A percentile compares a stretch with the other conserved stretches of the same genome.
Conservation (phyloP, 2,888 invertebrate genomes). For the Amphipoea oculea region DNA sequence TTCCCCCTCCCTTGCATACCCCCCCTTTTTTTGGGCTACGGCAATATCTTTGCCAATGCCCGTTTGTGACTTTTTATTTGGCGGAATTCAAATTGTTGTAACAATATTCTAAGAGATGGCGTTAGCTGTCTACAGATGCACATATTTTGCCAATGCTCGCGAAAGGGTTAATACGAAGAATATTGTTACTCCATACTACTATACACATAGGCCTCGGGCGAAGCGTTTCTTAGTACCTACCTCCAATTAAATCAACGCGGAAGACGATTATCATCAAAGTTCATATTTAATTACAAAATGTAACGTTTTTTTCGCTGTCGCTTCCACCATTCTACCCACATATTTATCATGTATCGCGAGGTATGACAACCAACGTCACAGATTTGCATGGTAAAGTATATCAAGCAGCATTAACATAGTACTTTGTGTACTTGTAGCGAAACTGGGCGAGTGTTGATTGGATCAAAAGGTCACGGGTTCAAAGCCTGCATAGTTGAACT, state of each 20-base stretch:
- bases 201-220: too few relatives aligned
- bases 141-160: too few relatives aligned
- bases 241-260: conserved; percentile 14
- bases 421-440: conserved; percentile 23
- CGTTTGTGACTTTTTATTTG: too few relatives aligned
- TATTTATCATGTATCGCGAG: neutral
- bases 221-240: neutral
- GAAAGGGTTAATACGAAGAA: neutral
- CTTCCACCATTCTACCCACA: neutral
- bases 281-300: conserved; percentile 34
- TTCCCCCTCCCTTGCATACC: too few relatives aligned
- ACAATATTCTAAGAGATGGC: too few relatives aligned
- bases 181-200: neutral
- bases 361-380: conserved; percentile 8
- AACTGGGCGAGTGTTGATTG: conserved; percentile 59
- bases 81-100: too few relatives aligned
- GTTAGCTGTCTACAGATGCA: too few relatives aligned
- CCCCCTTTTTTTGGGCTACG: too few relatives aligned
- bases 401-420: conserved; percentile 23
- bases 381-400: conserved; percentile 34
- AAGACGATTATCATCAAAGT: conserved; percentile 22
- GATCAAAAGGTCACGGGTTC: conserved; percentile 59
- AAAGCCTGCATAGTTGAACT: conserved; percentile 47
- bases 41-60: too few relatives aligned
- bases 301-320: neutral